Evolutionary conservation across 2,888 invertebrate genomes (phyloP).

Genomic region (Didymodactylos carnosus): DNA sequence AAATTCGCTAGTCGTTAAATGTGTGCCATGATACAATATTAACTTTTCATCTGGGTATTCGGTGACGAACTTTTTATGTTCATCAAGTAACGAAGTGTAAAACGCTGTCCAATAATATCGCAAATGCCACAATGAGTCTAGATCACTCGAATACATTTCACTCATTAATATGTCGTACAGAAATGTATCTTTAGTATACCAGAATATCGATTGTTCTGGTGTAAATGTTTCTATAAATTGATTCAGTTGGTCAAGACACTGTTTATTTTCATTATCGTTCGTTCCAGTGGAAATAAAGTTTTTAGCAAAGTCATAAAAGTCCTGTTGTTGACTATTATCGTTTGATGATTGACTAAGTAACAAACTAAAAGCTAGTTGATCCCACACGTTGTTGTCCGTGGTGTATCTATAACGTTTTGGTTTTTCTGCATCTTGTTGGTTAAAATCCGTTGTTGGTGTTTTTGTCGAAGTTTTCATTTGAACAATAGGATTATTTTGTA

Average conservation of each 20-base stretch:
- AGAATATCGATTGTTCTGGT: background rate
- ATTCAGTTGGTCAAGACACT: background rate
- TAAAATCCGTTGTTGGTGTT: background rate
- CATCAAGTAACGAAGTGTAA: background rate
- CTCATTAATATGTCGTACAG: background rate
- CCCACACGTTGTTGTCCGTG: background rate
- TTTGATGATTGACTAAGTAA: too few relatives aligned
- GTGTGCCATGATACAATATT: background rate
- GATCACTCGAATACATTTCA: background rate
- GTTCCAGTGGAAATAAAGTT: background rate
- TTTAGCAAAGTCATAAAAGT: background rate
- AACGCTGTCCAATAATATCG: background rate
- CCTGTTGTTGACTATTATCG: background rate
- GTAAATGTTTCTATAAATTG: background rate
- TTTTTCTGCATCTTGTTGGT: background rate
- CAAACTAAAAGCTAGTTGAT: background rate
- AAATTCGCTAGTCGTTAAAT: background rate
- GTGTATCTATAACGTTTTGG: background rate
- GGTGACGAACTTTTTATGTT: background rate
- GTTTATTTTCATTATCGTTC: background rate
- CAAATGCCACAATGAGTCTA: background rate
- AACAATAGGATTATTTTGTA: background rate
- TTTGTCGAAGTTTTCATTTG: too few relatives aligned
- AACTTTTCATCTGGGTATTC: background rate
- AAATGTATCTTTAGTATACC: background rate